Percentiles rank a stretch among this genome's conserved stretches.
Evolutionary conservation across 2,113 vertebrate species (phyloP).

Genomic region (Zapornia atra): DNA sequence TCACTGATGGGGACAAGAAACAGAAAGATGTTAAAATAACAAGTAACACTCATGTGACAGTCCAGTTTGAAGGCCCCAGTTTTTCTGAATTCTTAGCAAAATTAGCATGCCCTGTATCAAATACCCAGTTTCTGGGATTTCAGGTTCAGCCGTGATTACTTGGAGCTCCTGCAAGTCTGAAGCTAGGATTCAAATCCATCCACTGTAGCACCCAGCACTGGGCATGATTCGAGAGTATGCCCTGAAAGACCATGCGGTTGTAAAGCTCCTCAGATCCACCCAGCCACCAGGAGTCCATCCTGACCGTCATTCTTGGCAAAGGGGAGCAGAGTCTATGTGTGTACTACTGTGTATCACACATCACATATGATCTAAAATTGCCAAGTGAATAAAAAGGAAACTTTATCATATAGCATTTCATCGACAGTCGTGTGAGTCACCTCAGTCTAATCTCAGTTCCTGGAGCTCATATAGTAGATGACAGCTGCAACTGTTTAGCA

Average conservation of each 20-base stretch:
- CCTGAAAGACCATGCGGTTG: background rate
- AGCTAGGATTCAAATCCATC: background rate
- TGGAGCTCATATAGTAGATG: background rate
- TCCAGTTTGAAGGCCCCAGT: background rate
- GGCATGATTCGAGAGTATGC: background rate
- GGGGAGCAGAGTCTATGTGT: background rate
- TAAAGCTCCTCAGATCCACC: background rate
- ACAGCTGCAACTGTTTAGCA: background rate
- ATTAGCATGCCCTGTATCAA: background rate
- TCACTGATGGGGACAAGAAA: background rate
- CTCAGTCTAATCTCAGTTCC: background rate
- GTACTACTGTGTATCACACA: background rate
- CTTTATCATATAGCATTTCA: background rate
- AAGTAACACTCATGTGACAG: background rate
- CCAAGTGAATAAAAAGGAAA: background rate
- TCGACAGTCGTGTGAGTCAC: background rate
- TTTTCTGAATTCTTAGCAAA: background rate
- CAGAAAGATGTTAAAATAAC: background rate
- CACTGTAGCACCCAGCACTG: no score
- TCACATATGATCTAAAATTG: background rate
- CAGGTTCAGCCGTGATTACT: background rate
- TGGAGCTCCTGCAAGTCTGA: background rate
- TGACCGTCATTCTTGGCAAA: background rate
- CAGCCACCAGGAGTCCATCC: background rate
- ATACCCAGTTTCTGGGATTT: background rate